Evolutionary conservation across 2,113 vertebrate species (phyloP), one percentile per base, ranked within the genome.

Genomic region (Scopus umbretta): DNA sequence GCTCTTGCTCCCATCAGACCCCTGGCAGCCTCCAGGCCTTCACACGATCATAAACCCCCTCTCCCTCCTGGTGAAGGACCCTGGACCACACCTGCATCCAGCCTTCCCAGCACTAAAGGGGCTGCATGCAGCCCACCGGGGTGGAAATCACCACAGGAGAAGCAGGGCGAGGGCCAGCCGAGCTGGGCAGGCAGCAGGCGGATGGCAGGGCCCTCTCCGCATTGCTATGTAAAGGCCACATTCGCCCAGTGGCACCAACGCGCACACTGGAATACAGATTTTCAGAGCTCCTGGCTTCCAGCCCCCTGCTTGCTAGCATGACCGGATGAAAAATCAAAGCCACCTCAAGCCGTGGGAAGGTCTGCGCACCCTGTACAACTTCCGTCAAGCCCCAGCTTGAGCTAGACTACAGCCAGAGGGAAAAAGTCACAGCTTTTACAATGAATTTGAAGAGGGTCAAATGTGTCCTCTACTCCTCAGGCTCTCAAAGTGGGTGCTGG

Each of bases 201-300:
- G 15, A 19, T 1, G 13, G 78, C 59, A 73, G 25, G 38, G 42
- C 20, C 22, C 16, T 7, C 30, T 66, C 52, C 0, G 4, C 75
- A 15, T 38, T 0, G 0, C 43, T 26, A 45, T 5, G 1, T 16
- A 38, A 79, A 80, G 62, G 52, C 76, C 47, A 22, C 1, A 0
- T 19, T 68, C 8, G 0, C 42, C 36, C 8, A 2, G 50, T 2
- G 2, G 70, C 75, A 58, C 20, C 47, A 30, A 20, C 29, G 18
- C 0, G 0, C 7, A 0, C 38, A 19, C 43, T 5, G 26, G 38
- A 58, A 65, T 3, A 40, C 43, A 21, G 29, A 68, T 13, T 62
- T 38, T 50, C 42, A 55, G 70, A 26, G 52, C 42, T 89, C 67
- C 13, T 11, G 20, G 26, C 79, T 81, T 26, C 17, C 21, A 27